Conservation (phyloP, 2,113 vertebrate genomes). For the Hypomesus transpacificus region DNA sequence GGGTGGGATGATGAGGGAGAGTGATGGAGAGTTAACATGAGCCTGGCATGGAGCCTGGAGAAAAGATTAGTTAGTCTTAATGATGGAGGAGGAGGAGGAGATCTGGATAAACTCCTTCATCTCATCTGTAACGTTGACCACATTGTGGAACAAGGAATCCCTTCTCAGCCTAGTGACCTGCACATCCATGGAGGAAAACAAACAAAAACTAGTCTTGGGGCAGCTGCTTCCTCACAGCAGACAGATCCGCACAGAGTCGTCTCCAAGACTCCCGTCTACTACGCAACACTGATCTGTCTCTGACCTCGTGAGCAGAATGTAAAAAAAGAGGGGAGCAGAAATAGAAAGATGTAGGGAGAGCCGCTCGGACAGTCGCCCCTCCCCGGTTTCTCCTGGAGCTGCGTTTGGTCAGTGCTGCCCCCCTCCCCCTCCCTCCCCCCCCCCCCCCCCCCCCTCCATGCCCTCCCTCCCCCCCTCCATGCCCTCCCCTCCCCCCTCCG, state of each 20-base stretch:
- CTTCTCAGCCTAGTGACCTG: not conserved
- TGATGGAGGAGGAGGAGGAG: conserved; percentile 16
- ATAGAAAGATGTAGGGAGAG: conserved; percentile 40
- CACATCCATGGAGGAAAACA: not conserved
- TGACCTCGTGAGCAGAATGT: conserved; percentile 41
- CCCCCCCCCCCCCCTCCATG: conserved; percentile 21
- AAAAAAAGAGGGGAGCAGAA: conserved; percentile 32
- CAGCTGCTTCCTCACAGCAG: not conserved
- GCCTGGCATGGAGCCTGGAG: conserved; percentile 28
- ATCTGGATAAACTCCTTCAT: not conserved
- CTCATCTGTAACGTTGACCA: not conserved
- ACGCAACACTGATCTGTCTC: not conserved
- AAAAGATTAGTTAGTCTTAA: conserved; percentile 31
- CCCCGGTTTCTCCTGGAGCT: conserved; percentile 10
- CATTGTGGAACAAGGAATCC: not conserved
- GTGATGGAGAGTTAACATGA: not conserved
- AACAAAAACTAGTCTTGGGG: not conserved
- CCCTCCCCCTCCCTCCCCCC: conserved; percentile 17
- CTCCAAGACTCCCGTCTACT: not conserved
- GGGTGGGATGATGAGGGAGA: conserved; percentile 4
- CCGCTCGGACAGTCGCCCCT: not conserved
- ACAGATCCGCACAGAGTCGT: not conserved
- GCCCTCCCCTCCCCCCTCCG: conserved; percentile 21
- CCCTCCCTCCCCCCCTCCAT: conserved; percentile 34
- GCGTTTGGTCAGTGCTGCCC: conserved; percentile 51